These are phyloP conservation scores for Hyles vespertilio DNA, from an alignment of 1,140 invertebrate species.

Conservation along the genomic window DNA sequence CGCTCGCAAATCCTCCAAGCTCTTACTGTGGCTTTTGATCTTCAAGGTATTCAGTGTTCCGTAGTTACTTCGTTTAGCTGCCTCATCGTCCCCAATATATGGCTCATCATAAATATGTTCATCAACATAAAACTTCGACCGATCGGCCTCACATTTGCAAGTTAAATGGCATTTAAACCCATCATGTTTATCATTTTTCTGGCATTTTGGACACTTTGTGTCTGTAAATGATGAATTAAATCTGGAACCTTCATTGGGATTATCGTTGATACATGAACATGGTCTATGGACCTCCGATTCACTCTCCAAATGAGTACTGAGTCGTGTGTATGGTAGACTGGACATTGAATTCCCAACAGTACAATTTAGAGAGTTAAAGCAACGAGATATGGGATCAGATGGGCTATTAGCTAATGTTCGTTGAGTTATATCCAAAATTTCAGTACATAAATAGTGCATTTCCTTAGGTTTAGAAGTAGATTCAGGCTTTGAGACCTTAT, in stretches of 20 bases:
- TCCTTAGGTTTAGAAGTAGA: constrained; percentile 53
- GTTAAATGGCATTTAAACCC: constrained; percentile 66
- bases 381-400: constrained; percentile 63
- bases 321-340: constrained; percentile 59
- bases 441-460: constrained; percentile 71
- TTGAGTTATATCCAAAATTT: constrained; percentile 61
- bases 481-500: background rate
- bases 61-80: constrained; percentile 36
- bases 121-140: constrained; percentile 50
- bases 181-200: constrained; percentile 38
- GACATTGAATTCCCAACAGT: constrained; percentile 57
- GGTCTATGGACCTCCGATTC: background rate
- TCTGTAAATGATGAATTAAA: constrained; percentile 31
- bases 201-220: constrained; percentile 54
- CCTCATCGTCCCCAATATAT: constrained; percentile 27
- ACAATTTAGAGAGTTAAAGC: constrained; percentile 76
- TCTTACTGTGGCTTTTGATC: constrained; percentile 39
- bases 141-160: constrained; percentile 48
- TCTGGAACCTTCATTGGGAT: constrained; percentile 18
- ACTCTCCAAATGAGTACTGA: constrained; percentile 36
- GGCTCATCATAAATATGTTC: constrained; percentile 68
- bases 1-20: constrained; percentile 48
- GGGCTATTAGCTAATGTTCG: constrained; percentile 44
- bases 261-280: constrained; percentile 45
- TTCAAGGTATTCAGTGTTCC: constrained; percentile 45